Percentiles rank a stretch among this genome's conserved stretches.
Evolutionary conservation across 2,113 vertebrate species (phyloP).

Genomic region (Pedetes capensis): DNA sequence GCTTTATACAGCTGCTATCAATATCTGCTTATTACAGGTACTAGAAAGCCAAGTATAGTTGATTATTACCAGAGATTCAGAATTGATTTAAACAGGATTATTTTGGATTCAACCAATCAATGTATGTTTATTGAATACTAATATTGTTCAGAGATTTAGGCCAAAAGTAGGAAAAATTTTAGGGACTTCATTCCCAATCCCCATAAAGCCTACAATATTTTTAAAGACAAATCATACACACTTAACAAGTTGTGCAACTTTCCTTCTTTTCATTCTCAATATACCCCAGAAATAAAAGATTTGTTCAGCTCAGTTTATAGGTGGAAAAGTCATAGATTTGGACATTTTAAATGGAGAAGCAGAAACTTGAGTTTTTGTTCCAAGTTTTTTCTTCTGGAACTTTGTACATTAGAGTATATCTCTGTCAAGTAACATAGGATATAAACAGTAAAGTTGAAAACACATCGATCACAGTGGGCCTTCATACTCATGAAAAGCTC

Average conservation of each 20-base stretch:
- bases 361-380: neutral
- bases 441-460: neutral
- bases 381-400: neutral
- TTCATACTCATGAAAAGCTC: neutral
- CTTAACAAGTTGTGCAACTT: neutral
- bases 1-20: neutral
- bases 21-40: neutral
- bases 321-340: neutral
- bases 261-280: neutral
- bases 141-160: neutral
- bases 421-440: neutral
- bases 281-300: neutral
- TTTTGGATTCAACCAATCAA: neutral
- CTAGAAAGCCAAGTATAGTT: neutral
- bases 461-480: fast-evolving
- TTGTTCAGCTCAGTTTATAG: neutral
- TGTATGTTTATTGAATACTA: neutral
- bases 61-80: neutral
- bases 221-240: neutral
- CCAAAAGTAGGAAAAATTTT: neutral
- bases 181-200: neutral
- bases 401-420: neutral
- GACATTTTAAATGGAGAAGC: neutral
- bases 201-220: neutral
- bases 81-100: neutral